Base-by-base conservation (phyloP, 2,888 invertebrate genomes). In the Ophion costatus region DNA sequence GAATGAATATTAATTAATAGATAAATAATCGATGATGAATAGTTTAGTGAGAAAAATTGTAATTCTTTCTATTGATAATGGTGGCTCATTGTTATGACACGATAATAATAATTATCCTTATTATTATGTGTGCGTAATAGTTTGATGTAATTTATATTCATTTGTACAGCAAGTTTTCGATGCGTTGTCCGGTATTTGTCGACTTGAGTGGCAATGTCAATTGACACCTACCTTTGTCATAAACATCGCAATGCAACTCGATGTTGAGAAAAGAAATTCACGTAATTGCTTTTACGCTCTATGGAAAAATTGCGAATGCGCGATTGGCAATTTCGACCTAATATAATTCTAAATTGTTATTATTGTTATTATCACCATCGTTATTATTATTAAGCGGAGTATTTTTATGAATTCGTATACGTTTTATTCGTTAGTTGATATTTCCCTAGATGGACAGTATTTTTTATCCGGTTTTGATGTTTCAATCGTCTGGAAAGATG, bases 361-460 rank as follows among this genome's bases (percentile, higher is more conserved):
- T n/a, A 20, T 59, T 20, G 10, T 59, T 7, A 22, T 75, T 78
- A 75, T 75, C 69, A 78, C 69, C 59, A 70, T 78, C 63, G 51
- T 70, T 61, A 70, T 79, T 51, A 63, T 79, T 71, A 69, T 79
- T 64, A 69, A 9, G 56, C 75, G 64, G 24, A 67, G 81, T 77
- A 77, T 64, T 82, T 71, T 76, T 24, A 75, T 78, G 74, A 76
- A 75, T 76, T 77, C 20, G 77, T 42, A 20, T 67, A 76, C 51
- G 45, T 77, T n/a, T 67, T 70, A 75, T 61, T 64, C 51, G 67
- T 81, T 75, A 57, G 45, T 63, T 74, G 61, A 59, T 76, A 74
- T 45, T 80, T 67, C 38, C 59, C 71, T 82, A 82, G 79, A 75
- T 63, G 66, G 42, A 71, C 82, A 84, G 61, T 84, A 75, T 84